Conservation (phyloP, 2,888 invertebrate genomes). For the Melieria crassipennis region DNA sequence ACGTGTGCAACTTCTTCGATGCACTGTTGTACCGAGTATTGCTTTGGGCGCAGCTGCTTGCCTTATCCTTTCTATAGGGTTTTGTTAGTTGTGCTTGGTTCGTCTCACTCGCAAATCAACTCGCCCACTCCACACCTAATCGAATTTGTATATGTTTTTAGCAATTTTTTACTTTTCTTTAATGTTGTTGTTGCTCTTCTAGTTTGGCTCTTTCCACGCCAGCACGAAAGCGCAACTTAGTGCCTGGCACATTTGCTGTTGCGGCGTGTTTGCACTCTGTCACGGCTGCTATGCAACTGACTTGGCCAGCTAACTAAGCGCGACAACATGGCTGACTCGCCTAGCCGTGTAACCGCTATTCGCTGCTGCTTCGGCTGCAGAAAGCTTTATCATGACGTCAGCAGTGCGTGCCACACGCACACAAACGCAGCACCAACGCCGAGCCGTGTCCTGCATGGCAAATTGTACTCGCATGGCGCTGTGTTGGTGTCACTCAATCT, state of each 20-base stretch:
- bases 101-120: constrained; percentile 1
- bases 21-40: constrained; percentile 1
- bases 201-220: not conserved
- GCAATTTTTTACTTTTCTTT: not conserved
- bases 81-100: constrained; percentile 17
- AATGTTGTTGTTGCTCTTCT: no score
- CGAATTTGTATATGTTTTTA: constrained; percentile 5
- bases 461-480: no score
- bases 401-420: constrained; percentile 42
- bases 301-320: not conserved
- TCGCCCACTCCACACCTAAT: not conserved
- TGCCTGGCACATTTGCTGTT: not conserved
- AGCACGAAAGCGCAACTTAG: not conserved
- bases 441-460: not conserved
- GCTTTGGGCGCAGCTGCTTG: not conserved
- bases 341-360: no score
- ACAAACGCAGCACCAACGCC: not conserved
- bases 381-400: constrained; percentile 61
- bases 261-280: constrained; percentile 44
- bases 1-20: not conserved
- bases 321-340: constrained; percentile 11
- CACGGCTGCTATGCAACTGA: constrained; percentile 58
- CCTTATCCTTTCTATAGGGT: not conserved
- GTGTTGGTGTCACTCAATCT: no score
- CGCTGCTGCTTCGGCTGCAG: constrained; percentile 1